Base-by-base conservation (phyloP, 2,888 invertebrate species). In the Andrena praecox region DNA sequence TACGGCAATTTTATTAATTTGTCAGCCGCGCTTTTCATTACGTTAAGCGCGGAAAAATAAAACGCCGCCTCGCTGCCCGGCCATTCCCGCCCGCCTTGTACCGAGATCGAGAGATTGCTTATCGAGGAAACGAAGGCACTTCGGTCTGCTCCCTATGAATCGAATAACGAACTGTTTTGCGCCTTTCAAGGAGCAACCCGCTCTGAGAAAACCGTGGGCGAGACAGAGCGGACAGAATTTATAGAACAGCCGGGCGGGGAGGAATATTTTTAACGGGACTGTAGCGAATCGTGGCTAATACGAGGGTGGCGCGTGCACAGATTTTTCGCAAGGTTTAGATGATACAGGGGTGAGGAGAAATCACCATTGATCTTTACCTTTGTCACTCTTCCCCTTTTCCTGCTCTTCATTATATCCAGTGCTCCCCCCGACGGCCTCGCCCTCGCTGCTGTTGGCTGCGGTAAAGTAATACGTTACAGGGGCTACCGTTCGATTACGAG, bases 401-500 rank as follows among this genome's bases (percentile, higher is more conserved):
- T 20, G 8, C 27, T 33, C 12, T 60, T 72, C 76, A n/a, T 82
- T 80, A 75, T 76, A 60, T 16, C n/a, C 24, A 16, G 8, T 59
- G 59, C 68, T 69, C 48, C 20, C 29, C 50, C 12, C 33, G 67
- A 31, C 50, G 33, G 63, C 71, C 79, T 68, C 76, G 59, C 72
- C 80, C 73, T 29, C 59, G 31, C 8, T 60, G 48, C 48, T 64
- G 56, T 12, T 16, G 35, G 24, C 62, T 63, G 42, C 62, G 72
- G 60, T 76, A 27, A 56, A 75, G 80, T 70, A 80, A 82, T 77
- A 82, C 69, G 72, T 80, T 75, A 69, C 75, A 69, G 54, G 64
- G 59, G 80, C 60, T 62, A 66, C 63, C 24, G 71, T 71, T 68
- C 80, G 80, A 82, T 82, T 76, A 62, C 82, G 68, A 80, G 72